Evolutionary conservation across 2,888 invertebrate genomes (phyloP), one percentile per base, ranked within the genome.

Genomic region (Plutella xylostella): DNA sequence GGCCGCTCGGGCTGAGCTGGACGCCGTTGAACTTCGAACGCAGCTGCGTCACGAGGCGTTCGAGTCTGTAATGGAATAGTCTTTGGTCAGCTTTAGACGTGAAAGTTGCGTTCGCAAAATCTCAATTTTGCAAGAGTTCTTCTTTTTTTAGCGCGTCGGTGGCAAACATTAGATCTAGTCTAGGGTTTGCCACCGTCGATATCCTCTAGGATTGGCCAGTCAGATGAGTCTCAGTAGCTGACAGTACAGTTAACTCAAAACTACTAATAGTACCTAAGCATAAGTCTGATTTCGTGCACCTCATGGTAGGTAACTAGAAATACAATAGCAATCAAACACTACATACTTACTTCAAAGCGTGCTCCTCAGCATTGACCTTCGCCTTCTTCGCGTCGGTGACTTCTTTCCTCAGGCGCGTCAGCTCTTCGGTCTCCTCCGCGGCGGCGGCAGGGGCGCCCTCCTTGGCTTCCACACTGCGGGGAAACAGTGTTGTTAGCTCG

Each of bases 261-360:
- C 9, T 33, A 4, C 15, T 12, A 12, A 35, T 18, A 19, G 4
- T 18, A 35, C 4, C 18, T 18, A 35, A 35, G n/a, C n/a, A n/a
- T n/a, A n/a, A n/a, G n/a, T n/a, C n/a, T n/a, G n/a, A n/a, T n/a
- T n/a, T n/a, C n/a, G n/a, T n/a, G n/a, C n/a, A n/a, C n/a, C n/a
- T n/a, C n/a, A n/a, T n/a, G n/a, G n/a, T n/a, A n/a, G n/a, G n/a
- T n/a, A n/a, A n/a, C n/a, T n/a, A n/a, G n/a, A n/a, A n/a, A n/a
- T n/a, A n/a, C n/a, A n/a, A n/a, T n/a, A n/a, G n/a, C n/a, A n/a
- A n/a, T n/a, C n/a, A n/a, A n/a, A n/a, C n/a, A n/a, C n/a, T n/a
- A n/a, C n/a, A n/a, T n/a, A 63, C 80, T 83, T 70, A 89, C 89
- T 87, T 87, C 57, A 76, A 70, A 40, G 85, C 72, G 55, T 86